phyloP scores from a whole-genome alignment of 2,113 vertebrate species.

The Equus przewalskii region DNA sequence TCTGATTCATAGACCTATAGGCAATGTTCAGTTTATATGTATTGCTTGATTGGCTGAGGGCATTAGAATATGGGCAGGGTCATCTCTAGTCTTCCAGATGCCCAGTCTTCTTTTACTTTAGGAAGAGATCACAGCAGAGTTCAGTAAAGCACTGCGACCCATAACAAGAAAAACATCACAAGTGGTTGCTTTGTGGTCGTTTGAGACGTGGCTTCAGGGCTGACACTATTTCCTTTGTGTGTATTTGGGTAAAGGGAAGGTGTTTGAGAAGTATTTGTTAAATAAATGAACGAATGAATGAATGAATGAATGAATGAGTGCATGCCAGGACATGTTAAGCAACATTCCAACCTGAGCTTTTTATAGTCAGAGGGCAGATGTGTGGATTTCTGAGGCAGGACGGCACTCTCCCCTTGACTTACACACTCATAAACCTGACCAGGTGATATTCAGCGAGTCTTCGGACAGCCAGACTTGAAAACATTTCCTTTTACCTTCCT shows the following conservation, averaged over 20 bases:
- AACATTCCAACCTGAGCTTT: background rate
- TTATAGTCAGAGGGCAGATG: background rate
- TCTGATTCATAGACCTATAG: background rate
- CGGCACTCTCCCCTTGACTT: background rate
- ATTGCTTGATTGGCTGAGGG: background rate
- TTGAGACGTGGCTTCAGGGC: background rate
- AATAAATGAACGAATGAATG: background rate
- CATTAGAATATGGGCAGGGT: background rate
- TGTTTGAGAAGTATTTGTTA: slow-evolving; percentile 32
- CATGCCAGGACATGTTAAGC: background rate
- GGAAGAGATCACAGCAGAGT: background rate
- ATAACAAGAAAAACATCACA: background rate
- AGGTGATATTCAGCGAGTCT: background rate
- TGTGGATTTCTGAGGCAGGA: background rate
- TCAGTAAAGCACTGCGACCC: background rate
- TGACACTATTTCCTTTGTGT: background rate
- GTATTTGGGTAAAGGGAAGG: background rate
- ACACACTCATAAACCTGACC: background rate
- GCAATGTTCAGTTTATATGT: background rate
- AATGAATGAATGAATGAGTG: background rate
- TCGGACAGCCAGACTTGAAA: slow-evolving; percentile 9
- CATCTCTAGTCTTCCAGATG: background rate
- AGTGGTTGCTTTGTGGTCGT: background rate
- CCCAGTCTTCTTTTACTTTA: background rate
- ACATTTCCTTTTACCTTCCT: background rate